Percentiles rank a stretch among this genome's conserved stretches.
Evolutionary conservation across 2,888 invertebrate species (phyloP).

Genomic region (Conistra vaccinii): DNA sequence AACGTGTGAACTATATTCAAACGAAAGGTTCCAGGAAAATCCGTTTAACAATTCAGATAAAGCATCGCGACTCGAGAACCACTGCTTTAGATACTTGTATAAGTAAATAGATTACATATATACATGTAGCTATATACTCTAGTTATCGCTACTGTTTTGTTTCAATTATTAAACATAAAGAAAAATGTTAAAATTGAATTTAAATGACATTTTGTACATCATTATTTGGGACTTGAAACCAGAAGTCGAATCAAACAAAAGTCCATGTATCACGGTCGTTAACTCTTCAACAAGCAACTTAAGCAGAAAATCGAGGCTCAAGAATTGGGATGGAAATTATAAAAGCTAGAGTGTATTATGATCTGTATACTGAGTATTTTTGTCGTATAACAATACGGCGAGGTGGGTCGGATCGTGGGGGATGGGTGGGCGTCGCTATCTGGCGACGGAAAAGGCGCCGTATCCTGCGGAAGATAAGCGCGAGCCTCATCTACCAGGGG

Average conservation of each 20-base stretch:
- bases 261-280: constrained; percentile 17
- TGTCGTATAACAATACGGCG: constrained; percentile 42
- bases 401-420: constrained; percentile 51
- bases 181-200: background rate
- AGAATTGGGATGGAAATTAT: constrained; percentile 23
- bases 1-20: constrained; percentile 51
- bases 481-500: constrained; percentile 76
- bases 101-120: constrained; percentile 38
- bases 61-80: constrained; percentile 18
- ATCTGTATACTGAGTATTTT: constrained; percentile 43
- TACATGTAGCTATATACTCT: background rate
- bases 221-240: background rate
- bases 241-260: background rate
- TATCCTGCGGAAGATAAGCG: constrained; percentile 83
- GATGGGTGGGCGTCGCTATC: constrained; percentile 53
- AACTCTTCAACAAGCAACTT: constrained; percentile 23
- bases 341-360: constrained; percentile 21
- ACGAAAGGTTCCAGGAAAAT: constrained; percentile 50
- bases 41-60: constrained; percentile 48
- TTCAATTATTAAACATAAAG: background rate
- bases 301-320: constrained; percentile 31
- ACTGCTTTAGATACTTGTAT: constrained; percentile 20
- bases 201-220: background rate
- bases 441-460: constrained; percentile 79
- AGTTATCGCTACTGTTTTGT: constrained; percentile 2